phyloP scores from a whole-genome alignment of 2,797 vertebrate genomes.

The Choloepus didactylus region DNA sequence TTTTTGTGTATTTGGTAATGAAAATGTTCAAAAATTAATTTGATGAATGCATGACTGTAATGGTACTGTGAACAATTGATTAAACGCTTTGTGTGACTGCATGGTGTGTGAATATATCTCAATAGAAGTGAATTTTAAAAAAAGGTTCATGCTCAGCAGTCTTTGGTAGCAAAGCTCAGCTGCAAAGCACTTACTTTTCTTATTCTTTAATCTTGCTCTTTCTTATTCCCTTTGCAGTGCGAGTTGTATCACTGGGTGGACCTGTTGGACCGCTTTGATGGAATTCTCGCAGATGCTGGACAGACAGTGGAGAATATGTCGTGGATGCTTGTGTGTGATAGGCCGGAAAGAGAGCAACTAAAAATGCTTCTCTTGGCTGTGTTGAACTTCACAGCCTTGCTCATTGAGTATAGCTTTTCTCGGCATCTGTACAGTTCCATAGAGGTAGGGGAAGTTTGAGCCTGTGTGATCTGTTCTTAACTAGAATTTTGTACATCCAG shows the following conservation, averaged over 20 bases:
- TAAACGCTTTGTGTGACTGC: too few species aligned
- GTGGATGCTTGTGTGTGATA: conserved; percentile 97
- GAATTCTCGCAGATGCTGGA: conserved; percentile 96
- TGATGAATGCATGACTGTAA: too few species aligned
- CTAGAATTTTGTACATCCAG: neutral
- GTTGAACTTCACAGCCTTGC: conserved; percentile 97
- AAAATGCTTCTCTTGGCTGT: conserved; percentile 97
- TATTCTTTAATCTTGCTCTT: conserved; percentile 14
- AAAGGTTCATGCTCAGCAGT: neutral
- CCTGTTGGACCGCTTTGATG: conserved; percentile 97
- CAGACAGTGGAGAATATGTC: conserved; percentile 98
- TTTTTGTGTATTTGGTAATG: too few species aligned
- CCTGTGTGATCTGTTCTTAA: conserved; percentile 23
- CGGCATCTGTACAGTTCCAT: conserved; percentile 99
- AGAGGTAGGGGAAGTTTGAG: conserved; percentile 90
- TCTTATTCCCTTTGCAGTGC: conserved; percentile 90
- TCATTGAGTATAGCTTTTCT: conserved; percentile 99
- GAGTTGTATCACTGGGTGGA: conserved; percentile 99
- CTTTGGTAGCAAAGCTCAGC: neutral
- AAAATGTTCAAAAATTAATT: too few species aligned
- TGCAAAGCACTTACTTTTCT: neutral
- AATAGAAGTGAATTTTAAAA: too few species aligned
- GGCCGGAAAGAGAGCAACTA: conserved; percentile 94
- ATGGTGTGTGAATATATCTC: too few species aligned
- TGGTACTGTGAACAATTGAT: too few species aligned